Evolutionary conservation across 2,888 invertebrate species (phyloP), one percentile per base, ranked within the genome.

Genomic region (Ramazzottius varieornatus): DNA sequence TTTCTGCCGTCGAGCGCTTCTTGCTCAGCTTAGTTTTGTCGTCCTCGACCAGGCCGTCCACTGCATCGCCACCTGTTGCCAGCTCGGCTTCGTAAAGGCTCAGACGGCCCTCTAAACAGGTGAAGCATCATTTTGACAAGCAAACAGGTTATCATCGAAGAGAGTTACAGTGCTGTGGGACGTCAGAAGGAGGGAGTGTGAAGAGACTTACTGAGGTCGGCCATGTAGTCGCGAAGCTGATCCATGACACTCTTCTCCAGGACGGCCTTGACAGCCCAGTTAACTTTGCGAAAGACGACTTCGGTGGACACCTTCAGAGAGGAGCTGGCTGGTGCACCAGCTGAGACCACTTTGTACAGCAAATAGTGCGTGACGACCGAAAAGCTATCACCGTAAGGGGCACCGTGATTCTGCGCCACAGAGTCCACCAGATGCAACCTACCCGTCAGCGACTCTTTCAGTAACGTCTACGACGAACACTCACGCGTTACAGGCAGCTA

Each of bases 201-300:
- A 40, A 40, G 20, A 40, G 40, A 29, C 54, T 16, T 54, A 54
- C 54, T 54, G 13, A 54, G 29, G 24, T 54, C 54, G 29, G 54
- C 20, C n/a, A 54, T 24, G 29, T 54, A 54, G 54, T 54, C 54
- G 13, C 54, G 13, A 8, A 54, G 29, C 29, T 54, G 54, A 24
- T 54, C 54, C 54, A 54, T 54, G 16, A 54, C 54, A 8, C 54
- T 24, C 29, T 54, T 54, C 54, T 54, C 54, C 54, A 54, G 54
- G 4, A 54, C 4, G n/a, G 54, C 54, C 54, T 54, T 54, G 54
- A 54, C 54, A 8, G 54, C 54, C 54, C 54, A 54, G 54, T 54
- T 54, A 29, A 4, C 54, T 29, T 54, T 54, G 13, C 54, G 13
- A 29, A 54, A 54, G 54, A 54, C 54, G 54, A 54, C 29, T 54